Evolutionary conservation across 1,140 invertebrate species (phyloP).

Genomic region (Philopotamus ludificatus): DNA sequence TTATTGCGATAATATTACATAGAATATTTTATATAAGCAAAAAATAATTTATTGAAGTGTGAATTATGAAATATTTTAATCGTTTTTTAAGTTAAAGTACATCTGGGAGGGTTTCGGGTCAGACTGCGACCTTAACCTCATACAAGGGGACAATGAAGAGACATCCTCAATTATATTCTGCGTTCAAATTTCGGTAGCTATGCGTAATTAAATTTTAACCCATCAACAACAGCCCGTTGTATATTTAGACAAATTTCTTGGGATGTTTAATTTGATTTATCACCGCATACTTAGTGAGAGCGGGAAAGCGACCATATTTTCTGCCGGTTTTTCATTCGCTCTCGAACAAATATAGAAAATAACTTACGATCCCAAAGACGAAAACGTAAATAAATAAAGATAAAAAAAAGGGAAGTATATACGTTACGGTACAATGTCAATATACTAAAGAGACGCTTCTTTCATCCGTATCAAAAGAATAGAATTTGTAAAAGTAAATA

Average conservation of each 20-base stretch:
- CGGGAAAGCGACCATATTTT: not conserved
- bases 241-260: not conserved
- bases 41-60: too few relatives aligned
- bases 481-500: not conserved
- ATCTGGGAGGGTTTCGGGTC: too few relatives aligned
- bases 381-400: not conserved
- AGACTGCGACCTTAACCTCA: too few relatives aligned
- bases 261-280: conserved; percentile 9
- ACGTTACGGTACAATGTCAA: not conserved
- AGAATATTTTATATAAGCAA: too few relatives aligned
- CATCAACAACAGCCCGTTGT: not conserved
- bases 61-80: too few relatives aligned
- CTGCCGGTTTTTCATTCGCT: not conserved
- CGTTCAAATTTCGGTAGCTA: not conserved
- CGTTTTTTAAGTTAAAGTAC: too few relatives aligned
- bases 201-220: not conserved
- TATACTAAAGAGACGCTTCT: not conserved
- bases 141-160: too few relatives aligned
- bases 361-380: not conserved
- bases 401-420: not conserved
- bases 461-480: not conserved
- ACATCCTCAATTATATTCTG: not conserved
- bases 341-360: not conserved
- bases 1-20: too few relatives aligned
- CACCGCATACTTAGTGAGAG: not conserved